Evolutionary conservation across 2,888 invertebrate genomes (phyloP).

Genomic region (Parthenolecanium corni): DNA sequence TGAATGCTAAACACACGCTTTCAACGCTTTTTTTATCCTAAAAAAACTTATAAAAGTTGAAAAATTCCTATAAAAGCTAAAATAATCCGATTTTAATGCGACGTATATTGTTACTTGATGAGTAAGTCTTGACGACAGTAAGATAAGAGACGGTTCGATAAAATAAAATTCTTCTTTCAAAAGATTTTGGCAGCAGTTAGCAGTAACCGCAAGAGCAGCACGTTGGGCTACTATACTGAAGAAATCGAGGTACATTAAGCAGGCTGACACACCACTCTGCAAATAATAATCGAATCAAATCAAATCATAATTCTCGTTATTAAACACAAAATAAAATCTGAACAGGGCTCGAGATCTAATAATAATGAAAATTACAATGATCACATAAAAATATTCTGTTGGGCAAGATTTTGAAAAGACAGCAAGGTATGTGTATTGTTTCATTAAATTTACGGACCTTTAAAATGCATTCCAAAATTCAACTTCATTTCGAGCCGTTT

Average conservation of each 20-base stretch:
- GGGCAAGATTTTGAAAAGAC: no score
- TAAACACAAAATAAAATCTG: no score
- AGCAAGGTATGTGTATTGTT: no score
- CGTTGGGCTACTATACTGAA: slow-evolving; percentile 97
- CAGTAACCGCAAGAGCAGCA: slow-evolving; percentile 88
- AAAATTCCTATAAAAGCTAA: neutral
- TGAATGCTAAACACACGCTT: slow-evolving; percentile 91
- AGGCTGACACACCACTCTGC: slow-evolving; percentile 88
- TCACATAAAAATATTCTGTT: no score
- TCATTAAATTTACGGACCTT: no score
- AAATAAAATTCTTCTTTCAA: slow-evolving; percentile 89
- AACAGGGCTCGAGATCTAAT: no score
- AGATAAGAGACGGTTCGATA: slow-evolving; percentile 73
- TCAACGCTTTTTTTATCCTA: slow-evolving; percentile 94
- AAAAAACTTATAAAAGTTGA: slow-evolving; percentile 9
- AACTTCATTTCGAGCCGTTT: no score
- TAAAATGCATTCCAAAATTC: no score
- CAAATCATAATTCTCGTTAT: neutral
- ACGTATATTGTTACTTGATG: slow-evolving; percentile 39
- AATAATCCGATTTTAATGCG: slow-evolving; percentile 4
- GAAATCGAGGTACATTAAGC: slow-evolving; percentile 93
- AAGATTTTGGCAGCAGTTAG: slow-evolving; percentile 93
- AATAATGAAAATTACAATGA: no score
- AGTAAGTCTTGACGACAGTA: slow-evolving; percentile 58
- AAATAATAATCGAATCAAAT: slow-evolving; percentile 31